Conservation (phyloP, 2,797 vertebrate genomes). For the Erithacus rubecula region DNA sequence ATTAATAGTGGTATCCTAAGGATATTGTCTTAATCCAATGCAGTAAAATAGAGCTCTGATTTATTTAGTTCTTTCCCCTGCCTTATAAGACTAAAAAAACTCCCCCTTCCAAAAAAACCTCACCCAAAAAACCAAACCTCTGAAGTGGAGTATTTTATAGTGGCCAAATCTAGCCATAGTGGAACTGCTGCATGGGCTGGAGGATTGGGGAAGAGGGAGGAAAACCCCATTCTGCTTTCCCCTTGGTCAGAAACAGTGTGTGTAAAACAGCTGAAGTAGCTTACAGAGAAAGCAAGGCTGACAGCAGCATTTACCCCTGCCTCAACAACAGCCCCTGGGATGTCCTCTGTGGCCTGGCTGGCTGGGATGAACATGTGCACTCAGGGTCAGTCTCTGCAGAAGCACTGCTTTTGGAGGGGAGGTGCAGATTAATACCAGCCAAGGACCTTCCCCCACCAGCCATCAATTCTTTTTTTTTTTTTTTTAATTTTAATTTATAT, state of each 20-base stretch:
- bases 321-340: background rate
- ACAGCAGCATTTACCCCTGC: background rate
- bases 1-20: constrained; percentile 1
- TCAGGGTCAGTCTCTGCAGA: background rate
- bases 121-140: background rate
- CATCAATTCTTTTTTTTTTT: background rate
- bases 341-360: background rate
- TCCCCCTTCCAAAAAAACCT: rapidly evolving
- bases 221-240: background rate
- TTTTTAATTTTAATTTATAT: background rate
- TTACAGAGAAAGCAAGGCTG: background rate
- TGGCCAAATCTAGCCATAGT: background rate
- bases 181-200: background rate
- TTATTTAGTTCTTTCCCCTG: background rate
- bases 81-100: background rate
- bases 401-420: background rate
- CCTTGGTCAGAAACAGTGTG: background rate
- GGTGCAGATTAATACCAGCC: background rate
- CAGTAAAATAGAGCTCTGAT: background rate
- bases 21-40: background rate
- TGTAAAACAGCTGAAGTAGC: background rate
- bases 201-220: background rate
- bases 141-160: background rate
- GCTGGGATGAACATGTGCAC: background rate
- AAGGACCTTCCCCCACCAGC: background rate